phyloP scores from a whole-genome alignment of 2,113 vertebrate genomes.

The Micronycteris hirsuta region DNA sequence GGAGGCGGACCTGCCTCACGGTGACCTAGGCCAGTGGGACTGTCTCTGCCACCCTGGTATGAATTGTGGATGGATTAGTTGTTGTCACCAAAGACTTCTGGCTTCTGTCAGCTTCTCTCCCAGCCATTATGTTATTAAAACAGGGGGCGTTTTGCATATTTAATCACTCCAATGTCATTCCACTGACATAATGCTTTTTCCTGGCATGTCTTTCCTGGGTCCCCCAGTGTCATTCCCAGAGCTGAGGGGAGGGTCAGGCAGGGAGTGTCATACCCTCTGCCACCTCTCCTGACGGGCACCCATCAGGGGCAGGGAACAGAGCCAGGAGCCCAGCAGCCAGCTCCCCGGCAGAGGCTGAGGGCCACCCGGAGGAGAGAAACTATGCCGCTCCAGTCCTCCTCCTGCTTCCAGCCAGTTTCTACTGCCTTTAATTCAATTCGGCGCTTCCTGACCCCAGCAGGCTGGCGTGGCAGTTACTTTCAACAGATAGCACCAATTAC shows the following conservation, averaged over 20 bases:
- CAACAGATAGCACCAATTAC: conserved; percentile 85
- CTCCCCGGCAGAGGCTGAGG: conserved; percentile 46
- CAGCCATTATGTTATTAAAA: conserved; percentile 65
- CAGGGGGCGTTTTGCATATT: conserved; percentile 62
- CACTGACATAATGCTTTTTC: conserved; percentile 46
- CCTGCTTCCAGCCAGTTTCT: conserved; percentile 78
- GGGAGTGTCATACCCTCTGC: neutral
- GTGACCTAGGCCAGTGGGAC: neutral
- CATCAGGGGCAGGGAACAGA: conserved; percentile 47
- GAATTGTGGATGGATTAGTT: neutral
- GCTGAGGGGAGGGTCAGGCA: conserved; percentile 7
- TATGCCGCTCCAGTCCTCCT: conserved; percentile 58
- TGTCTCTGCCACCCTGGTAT: neutral
- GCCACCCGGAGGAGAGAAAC: conserved; percentile 72
- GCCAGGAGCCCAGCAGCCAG: neutral
- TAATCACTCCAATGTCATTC: conserved; percentile 70
- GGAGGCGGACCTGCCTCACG: rapidly evolving
- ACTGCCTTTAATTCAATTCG: conserved; percentile 82
- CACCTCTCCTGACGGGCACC: neutral
- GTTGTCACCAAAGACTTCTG: conserved; percentile 41
- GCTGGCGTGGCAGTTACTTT: conserved; percentile 80
- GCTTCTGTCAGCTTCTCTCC: conserved; percentile 33
- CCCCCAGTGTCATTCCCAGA: neutral
- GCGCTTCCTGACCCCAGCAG: conserved; percentile 78
- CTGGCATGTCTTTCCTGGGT: neutral